These are phyloP conservation scores for Hemibagrus wyckioides DNA, from an alignment of 2,113 vertebrate genomes.

Conservation along the genomic window DNA sequence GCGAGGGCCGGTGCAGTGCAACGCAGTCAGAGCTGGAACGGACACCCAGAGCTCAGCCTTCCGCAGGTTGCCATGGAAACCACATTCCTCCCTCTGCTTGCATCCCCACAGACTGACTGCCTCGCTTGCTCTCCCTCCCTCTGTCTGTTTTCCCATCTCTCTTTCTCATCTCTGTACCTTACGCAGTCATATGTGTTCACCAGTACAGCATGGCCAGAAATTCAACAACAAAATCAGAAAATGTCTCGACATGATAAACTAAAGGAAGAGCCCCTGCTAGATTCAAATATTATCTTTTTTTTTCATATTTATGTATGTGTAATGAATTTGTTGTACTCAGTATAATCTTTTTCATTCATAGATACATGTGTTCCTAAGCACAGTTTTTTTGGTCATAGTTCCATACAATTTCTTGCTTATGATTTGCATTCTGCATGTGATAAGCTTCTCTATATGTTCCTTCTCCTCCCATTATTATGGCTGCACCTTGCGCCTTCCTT, in stretches of 20 bases:
- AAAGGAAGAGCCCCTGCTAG: background rate
- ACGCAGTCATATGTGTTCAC: slow-evolving; percentile 43
- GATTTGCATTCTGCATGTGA: slow-evolving; percentile 43
- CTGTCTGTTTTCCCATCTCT: slow-evolving; percentile 56
- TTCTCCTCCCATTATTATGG: slow-evolving; percentile 47
- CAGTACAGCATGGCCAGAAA: slow-evolving; percentile 15
- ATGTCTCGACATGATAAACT: background rate
- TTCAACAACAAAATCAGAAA: background rate
- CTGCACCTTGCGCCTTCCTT: slow-evolving; percentile 50
- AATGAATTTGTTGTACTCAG: slow-evolving; percentile 10
- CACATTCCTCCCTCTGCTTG: slow-evolving; percentile 81
- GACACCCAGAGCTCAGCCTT: slow-evolving; percentile 82
- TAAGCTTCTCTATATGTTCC: slow-evolving; percentile 55
- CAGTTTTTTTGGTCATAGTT: slow-evolving; percentile 68
- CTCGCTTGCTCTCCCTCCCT: slow-evolving; percentile 49
- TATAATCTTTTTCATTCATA: slow-evolving; percentile 55
- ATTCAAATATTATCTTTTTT: background rate
- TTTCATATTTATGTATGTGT: background rate
- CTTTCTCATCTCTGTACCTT: slow-evolving; percentile 57
- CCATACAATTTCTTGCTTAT: slow-evolving; percentile 63
- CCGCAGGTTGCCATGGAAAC: slow-evolving; percentile 79
- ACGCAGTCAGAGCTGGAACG: slow-evolving; percentile 73
- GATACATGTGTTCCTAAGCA: slow-evolving; percentile 29
- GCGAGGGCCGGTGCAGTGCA: slow-evolving; percentile 77
- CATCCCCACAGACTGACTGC: slow-evolving; percentile 77